phyloP scores from a whole-genome alignment of 1,140 invertebrate species.

The Bombus cullumanus region DNA sequence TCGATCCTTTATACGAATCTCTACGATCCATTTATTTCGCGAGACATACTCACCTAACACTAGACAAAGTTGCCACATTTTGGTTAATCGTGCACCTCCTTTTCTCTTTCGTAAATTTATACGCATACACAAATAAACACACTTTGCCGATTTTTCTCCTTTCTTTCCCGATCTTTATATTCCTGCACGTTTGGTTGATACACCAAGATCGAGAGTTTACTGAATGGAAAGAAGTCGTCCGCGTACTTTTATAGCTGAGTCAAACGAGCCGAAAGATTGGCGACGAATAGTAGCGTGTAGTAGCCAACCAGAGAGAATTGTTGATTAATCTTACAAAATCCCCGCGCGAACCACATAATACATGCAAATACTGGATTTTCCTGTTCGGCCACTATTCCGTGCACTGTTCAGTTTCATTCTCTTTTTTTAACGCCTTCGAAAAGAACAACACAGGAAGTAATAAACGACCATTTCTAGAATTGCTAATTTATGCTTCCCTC shows the following conservation, averaged over 20 bases:
- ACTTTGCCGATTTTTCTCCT: neutral
- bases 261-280: neutral
- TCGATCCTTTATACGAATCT: neutral
- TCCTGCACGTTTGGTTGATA: neutral
- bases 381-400: neutral
- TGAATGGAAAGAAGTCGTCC: slow-evolving; percentile 12
- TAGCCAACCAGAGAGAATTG: neutral
- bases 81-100: neutral
- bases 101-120: neutral
- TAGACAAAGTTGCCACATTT: slow-evolving; percentile 42
- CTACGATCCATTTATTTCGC: neutral
- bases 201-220: slow-evolving; percentile 30
- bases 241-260: slow-evolving; percentile 64
- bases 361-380: slow-evolving; percentile 37
- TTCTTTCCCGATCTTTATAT: neutral
- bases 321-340: neutral
- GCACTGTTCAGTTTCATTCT: no score
- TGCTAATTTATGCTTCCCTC: neutral
- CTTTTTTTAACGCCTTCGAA: neutral
- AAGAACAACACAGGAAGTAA: neutral
- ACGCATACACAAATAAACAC: no score
- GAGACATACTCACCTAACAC: slow-evolving; percentile 28
- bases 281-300: neutral
- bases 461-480: neutral
- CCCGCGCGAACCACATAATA: neutral